Evolutionary conservation across 2,888 invertebrate genomes (phyloP).

Genomic region (Rutpela maculata): DNA sequence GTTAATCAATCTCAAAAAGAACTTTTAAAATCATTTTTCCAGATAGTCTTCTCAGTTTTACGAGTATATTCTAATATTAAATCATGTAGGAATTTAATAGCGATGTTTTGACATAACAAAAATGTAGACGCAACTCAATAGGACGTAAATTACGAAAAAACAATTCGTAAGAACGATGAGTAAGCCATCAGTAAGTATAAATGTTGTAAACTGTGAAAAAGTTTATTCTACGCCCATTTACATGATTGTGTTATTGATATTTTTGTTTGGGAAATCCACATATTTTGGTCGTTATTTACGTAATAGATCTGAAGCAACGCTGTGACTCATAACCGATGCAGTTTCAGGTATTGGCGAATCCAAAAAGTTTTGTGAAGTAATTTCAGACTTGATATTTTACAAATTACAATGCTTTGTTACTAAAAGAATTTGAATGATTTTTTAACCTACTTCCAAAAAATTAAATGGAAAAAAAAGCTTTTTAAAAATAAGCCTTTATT

Average conservation of each 20-base stretch:
- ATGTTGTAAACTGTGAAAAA: background rate
- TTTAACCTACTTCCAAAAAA: too few species aligned
- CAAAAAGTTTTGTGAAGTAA: too few species aligned
- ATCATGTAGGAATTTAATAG: conserved; percentile 5
- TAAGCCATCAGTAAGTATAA: background rate
- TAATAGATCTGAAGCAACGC: background rate
- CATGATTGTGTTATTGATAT: background rate
- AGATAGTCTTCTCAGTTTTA: background rate
- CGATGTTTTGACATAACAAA: background rate
- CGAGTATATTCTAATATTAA: background rate
- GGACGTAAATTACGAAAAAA: background rate
- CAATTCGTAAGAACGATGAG: conserved; percentile 12
- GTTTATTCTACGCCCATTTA: background rate
- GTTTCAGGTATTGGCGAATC: too few species aligned
- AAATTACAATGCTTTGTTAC: too few species aligned
- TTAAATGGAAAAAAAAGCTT: too few species aligned
- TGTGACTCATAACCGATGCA: background rate
- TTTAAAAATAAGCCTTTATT: too few species aligned
- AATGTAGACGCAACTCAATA: background rate
- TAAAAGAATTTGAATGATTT: too few species aligned
- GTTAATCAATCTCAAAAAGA: too few species aligned
- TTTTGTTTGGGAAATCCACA: conserved; percentile 14
- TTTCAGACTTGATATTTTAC: too few species aligned
- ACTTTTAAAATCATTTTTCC: too few species aligned
- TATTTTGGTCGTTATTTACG: background rate